phyloP scores from a whole-genome alignment of 2,888 invertebrate species.

The Limnephilus lunatus region DNA sequence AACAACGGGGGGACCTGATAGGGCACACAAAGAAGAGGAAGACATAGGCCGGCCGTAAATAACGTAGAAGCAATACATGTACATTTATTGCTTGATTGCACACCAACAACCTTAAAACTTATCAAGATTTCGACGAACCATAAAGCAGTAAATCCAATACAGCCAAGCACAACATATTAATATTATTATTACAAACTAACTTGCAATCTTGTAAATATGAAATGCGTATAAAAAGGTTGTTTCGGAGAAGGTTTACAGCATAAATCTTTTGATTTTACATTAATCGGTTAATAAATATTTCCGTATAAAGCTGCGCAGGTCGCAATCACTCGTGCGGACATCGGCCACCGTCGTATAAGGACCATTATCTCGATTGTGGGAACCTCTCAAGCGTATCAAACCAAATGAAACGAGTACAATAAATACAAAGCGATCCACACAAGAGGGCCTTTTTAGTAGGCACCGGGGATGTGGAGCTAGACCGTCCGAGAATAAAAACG shows the following conservation, averaged over 20 bases:
- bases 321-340: slow-evolving; percentile 61
- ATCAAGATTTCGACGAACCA: slow-evolving; percentile 8
- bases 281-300: slow-evolving; percentile 53
- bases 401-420: slow-evolving; percentile 56
- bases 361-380: slow-evolving; percentile 63
- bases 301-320: slow-evolving; percentile 51
- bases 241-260: slow-evolving; percentile 44
- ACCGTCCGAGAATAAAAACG: not conserved
- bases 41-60: not conserved
- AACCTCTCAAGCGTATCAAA: slow-evolving; percentile 61
- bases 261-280: slow-evolving; percentile 56
- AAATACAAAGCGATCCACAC: slow-evolving; percentile 48
- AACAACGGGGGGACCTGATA: too few relatives aligned
- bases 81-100: not conserved
- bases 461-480: not conserved
- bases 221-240: slow-evolving; percentile 16
- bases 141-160: slow-evolving; percentile 28
- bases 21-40: too few relatives aligned
- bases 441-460: slow-evolving; percentile 22
- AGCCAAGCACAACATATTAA: not conserved
- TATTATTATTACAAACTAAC: not conserved
- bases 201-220: slow-evolving; percentile 10
- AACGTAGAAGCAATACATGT: not conserved
- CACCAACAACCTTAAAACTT: not conserved
- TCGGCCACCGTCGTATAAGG: slow-evolving; percentile 60